Base-by-base conservation (phyloP, 2,888 invertebrate species). In the Cataglyphis altisquamis region DNA sequence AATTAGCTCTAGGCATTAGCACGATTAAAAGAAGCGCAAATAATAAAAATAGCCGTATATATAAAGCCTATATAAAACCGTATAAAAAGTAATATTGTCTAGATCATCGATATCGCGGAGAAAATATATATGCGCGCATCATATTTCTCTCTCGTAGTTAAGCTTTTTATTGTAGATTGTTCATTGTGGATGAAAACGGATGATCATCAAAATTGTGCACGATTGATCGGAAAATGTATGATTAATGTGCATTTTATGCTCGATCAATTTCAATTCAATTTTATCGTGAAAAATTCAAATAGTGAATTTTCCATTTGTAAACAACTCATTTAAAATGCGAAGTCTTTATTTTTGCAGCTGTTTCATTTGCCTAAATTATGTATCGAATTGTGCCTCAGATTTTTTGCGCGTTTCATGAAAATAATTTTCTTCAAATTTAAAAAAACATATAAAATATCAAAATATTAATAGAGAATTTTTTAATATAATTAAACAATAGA, bases 31-130 rank as follows among this genome's bases (percentile, higher is more conserved):
- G 68, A 87, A 84, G 84, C 62, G 82, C 74, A 83, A 36, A 25
- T 77, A 81, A 60, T 60, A 60, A 75, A 78, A 68, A 80, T 72
- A 67, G 29, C 64, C 21, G 80, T 78, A 80, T 77, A 67, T 78
- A 80, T 77, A 67, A 87, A 83, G 88, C 88, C 86, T 91, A 91
- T 84, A 74, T 85, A 68, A 86, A 15, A 57, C 8, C 78, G 75
- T 57, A 66, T 87, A 86, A 78, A 66, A 63, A 75, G 41, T 64
- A 52, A 52, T n/a, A 80, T 63, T 66, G 64, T 74, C 55, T 77
- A 67, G 70, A 83, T 67, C 74, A 67, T 66, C 36, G 77, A 87
- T 52, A 52, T 62, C 60, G 72, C 39, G 67, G 60, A 66, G 73
- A 84, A 84, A 81, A 57, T 83, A 60, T 78, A 68, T 78, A 70